Base-by-base conservation (phyloP, 2,888 invertebrate species). In the Drosophila prostipennis region DNA sequence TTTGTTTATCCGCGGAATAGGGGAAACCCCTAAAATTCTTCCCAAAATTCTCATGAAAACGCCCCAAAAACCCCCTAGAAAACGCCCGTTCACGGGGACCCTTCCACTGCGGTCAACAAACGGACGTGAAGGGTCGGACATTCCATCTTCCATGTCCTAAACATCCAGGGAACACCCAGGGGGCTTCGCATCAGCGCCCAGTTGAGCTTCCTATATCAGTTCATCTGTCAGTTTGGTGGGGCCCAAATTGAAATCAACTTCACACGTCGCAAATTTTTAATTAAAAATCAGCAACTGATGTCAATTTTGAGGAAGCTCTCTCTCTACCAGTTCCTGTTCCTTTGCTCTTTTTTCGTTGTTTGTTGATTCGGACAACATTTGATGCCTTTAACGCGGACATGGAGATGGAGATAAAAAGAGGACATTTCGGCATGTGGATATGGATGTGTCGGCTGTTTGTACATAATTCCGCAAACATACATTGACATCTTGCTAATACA, bases 281-380 rank as follows among this genome's bases (percentile, higher is more conserved):
- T 83, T 83, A 89, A 83, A 83, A 83, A 87, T 84, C 87, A 89
- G 87, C 85, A 89, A 80, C 87, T 78, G 83, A 89, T 83, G 83
- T 89, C 87, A 84, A 87, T 87, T 78, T 87, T 74, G 52, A 61
- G 40, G 23, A 43, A 43, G n/a, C 13, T 14, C 11, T n/a, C 13
- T 14, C 11, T 43, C 34, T 32, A 52, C 4, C 13, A 10, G 37
- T 40, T 55, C 5, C 29, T 29, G 29, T 32, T 32, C 19, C 46
- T 39, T 34, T 45, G 42, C 40, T 43, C 65, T 72, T 54, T 56
- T 71, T 78, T 67, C 34, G 34, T 19, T 64, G 59, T 78, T 51
- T 71, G 72, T 65, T 64, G 63, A 78, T 67, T 81, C 71, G 87
- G 81, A 78, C 84, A 86, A 76, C 78, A 88, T 88, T 87, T 88